Evolutionary conservation across 2,888 invertebrate species (phyloP).

Genomic region (Tolmerus cingulatus): DNA sequence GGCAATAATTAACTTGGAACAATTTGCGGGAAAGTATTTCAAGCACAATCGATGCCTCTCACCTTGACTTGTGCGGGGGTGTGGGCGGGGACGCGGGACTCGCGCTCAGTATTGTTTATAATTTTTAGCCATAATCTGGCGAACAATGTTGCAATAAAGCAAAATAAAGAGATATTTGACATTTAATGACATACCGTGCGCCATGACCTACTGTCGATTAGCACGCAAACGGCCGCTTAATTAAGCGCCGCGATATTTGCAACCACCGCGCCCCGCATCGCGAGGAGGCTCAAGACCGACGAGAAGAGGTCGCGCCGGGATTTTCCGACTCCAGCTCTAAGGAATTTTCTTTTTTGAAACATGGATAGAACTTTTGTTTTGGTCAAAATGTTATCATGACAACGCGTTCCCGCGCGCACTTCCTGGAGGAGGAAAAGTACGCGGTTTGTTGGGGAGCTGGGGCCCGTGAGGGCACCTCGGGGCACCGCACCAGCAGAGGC

Average conservation of each 20-base stretch:
- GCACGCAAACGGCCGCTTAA: conserved; percentile 45
- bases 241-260: conserved; percentile 23
- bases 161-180: conserved; percentile 42
- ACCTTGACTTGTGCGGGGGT: conserved; percentile 34
- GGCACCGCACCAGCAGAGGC: conserved; percentile 9
- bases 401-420: conserved; percentile 3
- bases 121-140: not conserved
- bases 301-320: conserved; percentile 11
- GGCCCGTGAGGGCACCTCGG: not conserved
- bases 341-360: not conserved
- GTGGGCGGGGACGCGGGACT: not conserved
- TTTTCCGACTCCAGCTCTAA: not conserved
- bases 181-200: conserved; percentile 43
- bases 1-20: conserved; percentile 22
- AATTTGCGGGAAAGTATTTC: conserved; percentile 30
- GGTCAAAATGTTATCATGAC: conserved; percentile 35
- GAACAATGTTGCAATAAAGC: conserved; percentile 28
- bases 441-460: not conserved
- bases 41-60: conserved; percentile 42
- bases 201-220: conserved; percentile 48
- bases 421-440: not conserved
- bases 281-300: not conserved
- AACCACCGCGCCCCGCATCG: not conserved
- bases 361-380: not conserved
- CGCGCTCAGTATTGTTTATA: conserved; percentile 9